Conservation (phyloP, 2,888 invertebrate species). For the Invenusta paracnida region DNA sequence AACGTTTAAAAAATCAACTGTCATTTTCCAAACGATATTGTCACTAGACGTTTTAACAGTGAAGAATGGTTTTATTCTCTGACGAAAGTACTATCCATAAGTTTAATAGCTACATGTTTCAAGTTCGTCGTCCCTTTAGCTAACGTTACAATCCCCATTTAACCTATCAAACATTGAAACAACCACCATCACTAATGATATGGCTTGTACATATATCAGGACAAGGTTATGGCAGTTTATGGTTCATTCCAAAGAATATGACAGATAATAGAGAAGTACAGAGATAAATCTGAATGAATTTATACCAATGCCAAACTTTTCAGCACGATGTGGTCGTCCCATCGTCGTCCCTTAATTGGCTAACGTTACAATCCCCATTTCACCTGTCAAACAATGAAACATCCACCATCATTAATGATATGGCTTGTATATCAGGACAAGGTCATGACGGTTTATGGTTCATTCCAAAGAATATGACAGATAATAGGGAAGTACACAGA, state of each 20-base stretch:
- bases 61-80: not conserved
- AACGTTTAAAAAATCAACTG: not conserved
- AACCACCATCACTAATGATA: slow-evolving; percentile 7
- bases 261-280: not conserved
- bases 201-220: slow-evolving; percentile 10
- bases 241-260: slow-evolving; percentile 15
- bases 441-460: slow-evolving; percentile 23
- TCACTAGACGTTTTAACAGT: not conserved
- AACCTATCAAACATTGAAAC: not conserved
- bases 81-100: not conserved
- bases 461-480: slow-evolving; percentile 3
- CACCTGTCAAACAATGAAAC: too few species aligned
- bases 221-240: slow-evolving; percentile 12
- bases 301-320: not conserved
- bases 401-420: too few species aligned
- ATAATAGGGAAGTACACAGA: not conserved
- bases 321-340: not conserved
- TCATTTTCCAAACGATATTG: not conserved
- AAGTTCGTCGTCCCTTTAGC: not conserved
- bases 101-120: not conserved
- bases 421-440: not conserved
- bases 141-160: not conserved
- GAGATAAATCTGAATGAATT: not conserved
- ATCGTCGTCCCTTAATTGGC: too few species aligned
- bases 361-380: too few species aligned